A percentile compares a stretch with the other conserved stretches of the same genome.
Evolutionary conservation across 2,888 invertebrate genomes (phyloP).

Genomic region (Morpho achilles): DNA sequence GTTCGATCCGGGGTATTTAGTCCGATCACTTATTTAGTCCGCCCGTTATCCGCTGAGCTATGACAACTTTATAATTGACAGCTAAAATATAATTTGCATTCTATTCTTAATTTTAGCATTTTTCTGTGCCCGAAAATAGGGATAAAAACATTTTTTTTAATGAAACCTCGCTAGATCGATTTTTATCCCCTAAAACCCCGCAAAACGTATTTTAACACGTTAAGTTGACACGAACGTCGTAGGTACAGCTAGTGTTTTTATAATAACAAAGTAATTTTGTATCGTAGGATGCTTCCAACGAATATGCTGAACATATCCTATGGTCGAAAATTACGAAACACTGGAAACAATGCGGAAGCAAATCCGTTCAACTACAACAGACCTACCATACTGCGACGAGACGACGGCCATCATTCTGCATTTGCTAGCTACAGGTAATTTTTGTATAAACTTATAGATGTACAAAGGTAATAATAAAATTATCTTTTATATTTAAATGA

Average conservation of each 20-base stretch:
- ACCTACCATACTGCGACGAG: conserved; percentile 43
- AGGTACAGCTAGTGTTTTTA: neutral
- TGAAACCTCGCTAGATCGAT: no score
- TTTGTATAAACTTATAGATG: no score
- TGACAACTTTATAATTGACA: no score
- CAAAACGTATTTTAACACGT: no score
- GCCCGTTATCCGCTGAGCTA: no score
- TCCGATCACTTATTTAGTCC: no score
- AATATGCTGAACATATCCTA: conserved; percentile 65
- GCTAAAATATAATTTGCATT: no score
- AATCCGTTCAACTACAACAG: conserved; percentile 24
- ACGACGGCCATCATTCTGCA: conserved; percentile 62
- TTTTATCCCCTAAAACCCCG: no score
- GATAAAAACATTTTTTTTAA: no score
- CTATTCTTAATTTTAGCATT: no score
- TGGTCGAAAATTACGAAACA: conserved; percentile 59
- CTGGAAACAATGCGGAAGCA: conserved; percentile 19
- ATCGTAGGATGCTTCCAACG: conserved; percentile 58
- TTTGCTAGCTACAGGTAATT: conserved; percentile 67
- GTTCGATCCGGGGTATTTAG: no score
- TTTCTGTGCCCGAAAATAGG: no score
- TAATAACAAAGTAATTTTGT: neutral
- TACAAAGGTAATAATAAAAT: neutral
- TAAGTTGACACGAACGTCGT: neutral
- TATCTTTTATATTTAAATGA: neutral